Evolutionary conservation across 64 coral and sea anemone genomes (phyloP).

Genomic region (Hydrozoanthus tunicans): DNA sequence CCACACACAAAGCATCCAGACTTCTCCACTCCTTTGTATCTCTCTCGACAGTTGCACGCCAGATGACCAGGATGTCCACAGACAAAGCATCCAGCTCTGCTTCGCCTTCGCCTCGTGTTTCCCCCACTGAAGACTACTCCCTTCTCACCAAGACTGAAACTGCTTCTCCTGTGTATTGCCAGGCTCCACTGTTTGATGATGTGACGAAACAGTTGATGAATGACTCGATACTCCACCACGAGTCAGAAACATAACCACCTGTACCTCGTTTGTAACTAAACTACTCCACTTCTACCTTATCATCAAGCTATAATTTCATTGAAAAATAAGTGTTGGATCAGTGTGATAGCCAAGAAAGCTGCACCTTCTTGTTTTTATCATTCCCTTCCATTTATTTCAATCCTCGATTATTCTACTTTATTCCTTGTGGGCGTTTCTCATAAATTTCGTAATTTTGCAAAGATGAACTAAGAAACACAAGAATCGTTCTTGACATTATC

Average conservation of each 20-base stretch:
- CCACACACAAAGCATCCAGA: slow-evolving; percentile 49
- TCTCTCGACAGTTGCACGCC: slow-evolving; percentile 18
- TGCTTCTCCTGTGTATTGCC: background rate
- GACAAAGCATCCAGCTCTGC: slow-evolving; percentile 31
- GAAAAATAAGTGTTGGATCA: too few species aligned
- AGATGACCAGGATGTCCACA: slow-evolving; percentile 44
- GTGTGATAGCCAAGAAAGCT: too few species aligned
- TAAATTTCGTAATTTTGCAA: too few species aligned
- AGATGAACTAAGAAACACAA: too few species aligned
- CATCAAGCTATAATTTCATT: too few species aligned
- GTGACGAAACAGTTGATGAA: slow-evolving; percentile 58
- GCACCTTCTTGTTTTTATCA: too few species aligned
- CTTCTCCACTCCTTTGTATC: slow-evolving; percentile 23
- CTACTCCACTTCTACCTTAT: too few species aligned
- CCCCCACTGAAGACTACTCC: background rate
- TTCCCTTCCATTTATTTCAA: too few species aligned
- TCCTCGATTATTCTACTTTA: too few species aligned
- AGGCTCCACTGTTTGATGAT: slow-evolving; percentile 34
- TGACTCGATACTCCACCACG: slow-evolving; percentile 38
- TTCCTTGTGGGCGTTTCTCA: too few species aligned
- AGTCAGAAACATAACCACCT: slow-evolving; percentile 54
- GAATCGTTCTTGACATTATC: too few species aligned
- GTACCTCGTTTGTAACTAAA: background rate
- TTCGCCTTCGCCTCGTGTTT: background rate
- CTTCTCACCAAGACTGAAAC: background rate